phyloP scores from a whole-genome alignment of 2,797 vertebrate genomes.

The Sebastes hubbsi region DNA sequence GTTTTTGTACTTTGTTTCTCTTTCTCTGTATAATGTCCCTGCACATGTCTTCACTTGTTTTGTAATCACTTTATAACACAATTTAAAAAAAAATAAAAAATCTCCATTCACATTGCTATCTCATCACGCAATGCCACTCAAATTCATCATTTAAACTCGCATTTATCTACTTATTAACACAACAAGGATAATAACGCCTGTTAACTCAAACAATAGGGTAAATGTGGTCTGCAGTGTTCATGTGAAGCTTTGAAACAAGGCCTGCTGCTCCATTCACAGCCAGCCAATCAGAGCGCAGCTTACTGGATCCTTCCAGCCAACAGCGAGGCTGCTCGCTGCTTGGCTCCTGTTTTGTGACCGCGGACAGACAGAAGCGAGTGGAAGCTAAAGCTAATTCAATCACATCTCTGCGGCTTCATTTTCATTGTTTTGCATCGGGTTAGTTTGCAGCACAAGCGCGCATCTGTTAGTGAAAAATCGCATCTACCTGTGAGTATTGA shows the following conservation, averaged over 20 bases:
- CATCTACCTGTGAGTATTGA: constrained; percentile 5
- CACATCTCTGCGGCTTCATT: constrained; percentile 11
- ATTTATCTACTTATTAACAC: background rate
- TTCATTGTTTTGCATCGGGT: background rate
- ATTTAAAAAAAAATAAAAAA: too few species aligned
- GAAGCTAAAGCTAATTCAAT: constrained; percentile 76
- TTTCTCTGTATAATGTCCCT: too few species aligned
- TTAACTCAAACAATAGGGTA: rapidly evolving
- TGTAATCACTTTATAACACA: too few species aligned
- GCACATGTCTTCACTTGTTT: too few species aligned
- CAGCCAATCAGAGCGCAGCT: constrained; percentile 60
- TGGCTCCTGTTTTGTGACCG: constrained; percentile 53
- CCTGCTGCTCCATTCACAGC: constrained; percentile 62
- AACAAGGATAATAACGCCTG: rapidly evolving
- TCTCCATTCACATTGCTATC: background rate
- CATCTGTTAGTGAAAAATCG: constrained; percentile 56
- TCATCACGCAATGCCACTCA: background rate
- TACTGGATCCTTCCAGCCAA: constrained; percentile 46
- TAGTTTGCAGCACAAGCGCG: background rate
- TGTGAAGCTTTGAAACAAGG: background rate
- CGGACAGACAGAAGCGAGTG: constrained; percentile 71
- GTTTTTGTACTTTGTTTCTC: too few species aligned
- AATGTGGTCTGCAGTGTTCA: background rate
- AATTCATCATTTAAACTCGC: background rate
- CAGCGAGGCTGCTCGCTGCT: constrained; percentile 20